phyloP scores from a whole-genome alignment of 2,888 invertebrate species.

The Fragum whitleyi region DNA sequence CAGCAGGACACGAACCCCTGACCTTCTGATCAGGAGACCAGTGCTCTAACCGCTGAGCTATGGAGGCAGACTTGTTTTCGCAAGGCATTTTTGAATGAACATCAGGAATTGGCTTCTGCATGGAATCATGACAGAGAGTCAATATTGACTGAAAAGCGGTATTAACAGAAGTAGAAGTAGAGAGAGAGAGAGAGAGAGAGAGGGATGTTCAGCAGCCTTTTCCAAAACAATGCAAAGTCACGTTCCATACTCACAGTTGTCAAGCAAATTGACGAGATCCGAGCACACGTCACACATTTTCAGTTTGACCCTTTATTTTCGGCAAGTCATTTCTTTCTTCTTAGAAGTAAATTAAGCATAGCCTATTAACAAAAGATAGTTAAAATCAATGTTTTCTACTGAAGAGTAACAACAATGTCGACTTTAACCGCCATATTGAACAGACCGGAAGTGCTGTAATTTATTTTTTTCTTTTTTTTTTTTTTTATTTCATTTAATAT shows the following conservation, averaged over 20 bases:
- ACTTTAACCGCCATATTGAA: conserved; percentile 34
- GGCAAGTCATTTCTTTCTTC: not conserved
- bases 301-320: not conserved
- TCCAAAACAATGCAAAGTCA: conserved; percentile 19
- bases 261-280: conserved; percentile 96
- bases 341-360: not conserved
- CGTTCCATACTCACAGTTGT: conserved; percentile 89
- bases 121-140: no score
- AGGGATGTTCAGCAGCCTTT: no score
- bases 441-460: conserved; percentile 12
- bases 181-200: no score
- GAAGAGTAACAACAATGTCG: not conserved
- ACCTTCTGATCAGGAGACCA: no score
- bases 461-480: not conserved
- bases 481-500: not conserved
- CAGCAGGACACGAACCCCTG: no score
- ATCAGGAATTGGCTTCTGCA: no score
- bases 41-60: no score
- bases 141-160: no score
- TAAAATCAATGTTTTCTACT: not conserved
- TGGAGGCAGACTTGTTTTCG: no score
- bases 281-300: conserved; percentile 97
- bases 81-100: no score
- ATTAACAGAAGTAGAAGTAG: no score
- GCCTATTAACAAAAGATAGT: not conserved